These are phyloP conservation scores for Ameiurus melas DNA, from an alignment of 2,113 vertebrate species.

Conservation along the genomic window DNA sequence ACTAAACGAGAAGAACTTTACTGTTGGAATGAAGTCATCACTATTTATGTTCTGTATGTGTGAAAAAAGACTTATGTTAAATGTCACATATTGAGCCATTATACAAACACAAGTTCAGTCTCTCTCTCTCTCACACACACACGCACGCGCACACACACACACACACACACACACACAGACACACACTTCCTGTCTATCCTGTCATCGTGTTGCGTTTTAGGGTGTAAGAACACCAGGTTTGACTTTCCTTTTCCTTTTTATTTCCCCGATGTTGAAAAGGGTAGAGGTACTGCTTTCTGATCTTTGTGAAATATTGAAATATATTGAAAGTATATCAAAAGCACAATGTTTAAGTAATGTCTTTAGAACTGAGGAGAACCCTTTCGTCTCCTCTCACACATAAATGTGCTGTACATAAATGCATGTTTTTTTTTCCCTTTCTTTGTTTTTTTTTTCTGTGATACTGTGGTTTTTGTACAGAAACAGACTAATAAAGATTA, in stretches of 20 bases:
- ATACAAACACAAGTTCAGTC: constrained; percentile 21
- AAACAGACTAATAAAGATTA: constrained; percentile 81
- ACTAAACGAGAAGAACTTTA: not conserved
- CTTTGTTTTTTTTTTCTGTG: constrained; percentile 62
- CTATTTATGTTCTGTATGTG: constrained; percentile 22
- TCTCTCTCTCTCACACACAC: constrained; percentile 45
- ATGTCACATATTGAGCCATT: constrained; percentile 37
- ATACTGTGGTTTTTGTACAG: constrained; percentile 80
- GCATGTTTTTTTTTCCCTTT: constrained; percentile 68
- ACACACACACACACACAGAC: constrained; percentile 39
- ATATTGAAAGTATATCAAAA: constrained; percentile 80
- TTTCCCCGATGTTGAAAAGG: constrained; percentile 63
- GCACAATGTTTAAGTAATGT: constrained; percentile 80
- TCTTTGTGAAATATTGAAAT: constrained; percentile 79
- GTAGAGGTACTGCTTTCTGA: constrained; percentile 64
- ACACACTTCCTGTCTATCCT: constrained; percentile 43
- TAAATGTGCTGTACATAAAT: constrained; percentile 76
- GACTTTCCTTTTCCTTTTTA: constrained; percentile 44
- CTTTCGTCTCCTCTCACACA: constrained; percentile 58
- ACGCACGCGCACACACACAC: constrained; percentile 35
- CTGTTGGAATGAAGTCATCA: constrained; percentile 18
- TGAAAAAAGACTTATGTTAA: not conserved
- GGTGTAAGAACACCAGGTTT: constrained; percentile 58
- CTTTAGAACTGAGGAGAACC: constrained; percentile 61
- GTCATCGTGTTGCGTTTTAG: constrained; percentile 47